phyloP scores from a whole-genome alignment of 1,140 invertebrate genomes.

The Maconellicoccus hirsutus region DNA sequence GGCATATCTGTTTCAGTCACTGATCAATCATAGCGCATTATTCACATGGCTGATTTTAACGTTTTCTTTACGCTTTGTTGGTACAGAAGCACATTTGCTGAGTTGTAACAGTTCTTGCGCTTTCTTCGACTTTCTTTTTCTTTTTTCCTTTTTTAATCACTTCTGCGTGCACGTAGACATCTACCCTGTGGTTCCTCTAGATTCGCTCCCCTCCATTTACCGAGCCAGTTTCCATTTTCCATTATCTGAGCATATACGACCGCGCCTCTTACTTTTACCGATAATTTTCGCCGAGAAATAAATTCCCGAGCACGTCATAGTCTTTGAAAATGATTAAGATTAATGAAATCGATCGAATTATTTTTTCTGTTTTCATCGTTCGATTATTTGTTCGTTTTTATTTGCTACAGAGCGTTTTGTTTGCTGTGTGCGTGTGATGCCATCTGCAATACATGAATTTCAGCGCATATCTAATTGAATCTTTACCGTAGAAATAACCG shows the following conservation, averaged over 20 bases:
- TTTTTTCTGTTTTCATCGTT: too few relatives aligned
- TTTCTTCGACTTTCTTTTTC: slow-evolving; percentile 6
- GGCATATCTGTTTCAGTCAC: slow-evolving; percentile 17
- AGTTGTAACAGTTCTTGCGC: neutral
- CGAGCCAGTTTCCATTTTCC: too few relatives aligned
- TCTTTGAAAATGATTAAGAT: slow-evolving; percentile 16
- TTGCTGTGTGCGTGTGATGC: too few relatives aligned
- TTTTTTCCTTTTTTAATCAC: neutral
- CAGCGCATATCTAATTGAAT: too few relatives aligned
- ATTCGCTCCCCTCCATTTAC: too few relatives aligned
- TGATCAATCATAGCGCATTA: slow-evolving; percentile 20
- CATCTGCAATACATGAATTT: too few relatives aligned
- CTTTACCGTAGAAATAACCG: too few relatives aligned
- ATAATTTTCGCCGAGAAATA: neutral
- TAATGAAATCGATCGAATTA: slow-evolving; percentile 2
- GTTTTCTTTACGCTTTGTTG: slow-evolving; percentile 11
- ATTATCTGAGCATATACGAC: too few relatives aligned
- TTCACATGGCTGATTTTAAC: slow-evolving; percentile 17
- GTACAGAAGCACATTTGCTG: neutral
- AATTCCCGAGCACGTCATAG: neutral
- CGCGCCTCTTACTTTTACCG: too few relatives aligned
- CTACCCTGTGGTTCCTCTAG: too few relatives aligned
- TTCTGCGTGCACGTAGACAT: neutral
- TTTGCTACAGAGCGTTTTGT: too few relatives aligned
- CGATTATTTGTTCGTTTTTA: too few relatives aligned